Base-by-base conservation (phyloP, 2,888 invertebrate species). In the Diarsia rubi region DNA sequence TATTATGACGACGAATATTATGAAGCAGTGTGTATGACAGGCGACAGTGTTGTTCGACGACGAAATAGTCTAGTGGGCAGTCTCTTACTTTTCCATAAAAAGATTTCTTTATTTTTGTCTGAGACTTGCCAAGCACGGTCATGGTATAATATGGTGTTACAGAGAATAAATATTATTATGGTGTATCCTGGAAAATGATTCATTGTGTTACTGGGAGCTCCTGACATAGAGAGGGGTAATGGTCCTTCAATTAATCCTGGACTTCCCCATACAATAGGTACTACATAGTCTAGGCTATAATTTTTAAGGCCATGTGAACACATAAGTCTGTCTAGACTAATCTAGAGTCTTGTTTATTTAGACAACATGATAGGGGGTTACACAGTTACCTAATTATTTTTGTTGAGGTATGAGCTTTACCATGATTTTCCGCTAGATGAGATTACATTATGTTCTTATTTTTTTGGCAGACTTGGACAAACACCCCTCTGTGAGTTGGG, bases 151-250 rank as follows among this genome's bases (percentile, higher is more conserved):
- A 24, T 6, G 6, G 54, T 27, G 6, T 57, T 37, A 37, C 37
- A 57, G 54, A 27, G 14, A 1, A 2, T 8, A 14, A 6, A 54
- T 5, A 24, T 16, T 16, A 6, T 45, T 42, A 42, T 60, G 16
- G 12, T 59, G 24, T 37, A 9, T 52, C 8, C 19, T 9, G 31
- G 42, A 44, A 63, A 59, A 78, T 79, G 21, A 78, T 45, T 78
- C n/a, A 77, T 49, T 60, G 11, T 21, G 5, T 16, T 44, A 45
- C 45, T 12, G 1, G 1, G 3, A 75, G 31, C 3, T 75, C 16
- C 12, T 31, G 19, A 42, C 42, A 16, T 37, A 37, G 2, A 6
- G 19, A n/a, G 37, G 16, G 11, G 14, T 47, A n/a, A 27, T n/a
- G 27, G 1, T 27, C 9, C 9, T 16, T 42, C 12, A 5, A 42